Evolutionary conservation across 2,888 invertebrate species (phyloP), one percentile per base, ranked within the genome.

Genomic region (Amblyjoppa fuscipennis): DNA sequence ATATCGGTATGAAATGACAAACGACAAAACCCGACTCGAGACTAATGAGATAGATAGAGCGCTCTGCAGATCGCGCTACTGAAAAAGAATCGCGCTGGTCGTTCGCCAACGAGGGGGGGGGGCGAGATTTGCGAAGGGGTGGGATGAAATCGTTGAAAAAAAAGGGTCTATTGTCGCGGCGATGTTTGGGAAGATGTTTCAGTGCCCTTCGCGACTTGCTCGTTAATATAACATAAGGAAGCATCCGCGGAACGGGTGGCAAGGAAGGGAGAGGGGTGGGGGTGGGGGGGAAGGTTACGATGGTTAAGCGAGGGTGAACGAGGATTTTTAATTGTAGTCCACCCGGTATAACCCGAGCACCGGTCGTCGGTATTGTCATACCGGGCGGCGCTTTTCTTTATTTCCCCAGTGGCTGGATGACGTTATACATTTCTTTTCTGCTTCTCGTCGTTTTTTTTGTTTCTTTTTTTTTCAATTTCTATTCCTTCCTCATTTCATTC

Each of bases 321-420:
- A 91, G 91, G 91, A 91, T 92, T 92, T 93, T 92, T 93, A 93
- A 93, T 93, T 93, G 93, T 92, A 92, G 92, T 91, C 92, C 90
- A 91, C 89, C 89, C 90, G 90, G 91, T 91, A 92, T 92, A 91
- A 91, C 91, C 90, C 90, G 89, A 89, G 91, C 90, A 88, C 89
- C 90, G 86, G 87, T 87, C 87, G 88, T 88, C 88, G 88, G 92
- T 93, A 93, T 93, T 93, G 93, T 93, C 93, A 93, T 93, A 92
- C 92, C 90, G 89, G 90, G 89, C 92, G 89, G 90, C 91, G 93
- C 92, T 93, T 93, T 94, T 93, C 94, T 94, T 94, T 94, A 94
- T 94, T 94, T 94, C 94, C 94, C 94, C 90, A 93, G 94, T 94
- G 94, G 93, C 94, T 92, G 93, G 92, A 93, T 94, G 93, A 93